Base-by-base conservation (phyloP, 2,888 invertebrate genomes). In the Holacanthella duospinosa region DNA sequence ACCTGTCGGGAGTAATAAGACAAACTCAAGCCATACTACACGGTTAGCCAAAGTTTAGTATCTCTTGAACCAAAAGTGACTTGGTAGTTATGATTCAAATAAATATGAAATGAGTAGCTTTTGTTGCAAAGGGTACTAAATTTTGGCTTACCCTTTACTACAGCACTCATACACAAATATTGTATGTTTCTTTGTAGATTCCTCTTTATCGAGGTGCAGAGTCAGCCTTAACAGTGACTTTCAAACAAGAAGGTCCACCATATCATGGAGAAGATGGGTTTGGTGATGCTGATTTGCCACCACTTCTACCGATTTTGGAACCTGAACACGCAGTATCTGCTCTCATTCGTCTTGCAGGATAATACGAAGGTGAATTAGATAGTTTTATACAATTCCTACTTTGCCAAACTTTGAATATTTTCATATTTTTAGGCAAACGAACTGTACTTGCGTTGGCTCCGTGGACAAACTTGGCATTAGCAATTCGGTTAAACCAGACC, bases 401-500 rank as follows among this genome's bases (percentile, higher is more conserved):
- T n/a, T n/a, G n/a, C n/a, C n/a, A n/a, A n/a, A n/a, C n/a, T n/a
- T n/a, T n/a, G n/a, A n/a, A n/a, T n/a, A n/a, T n/a, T n/a, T n/a
- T n/a, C n/a, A n/a, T n/a, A n/a, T n/a, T n/a, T 65, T 12, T 60
- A 75, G 76, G 75, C 27, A 71, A 74, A 58, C 60, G 76, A 27
- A 74, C 29, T 43, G 2, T 67, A 36, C 1, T 59, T 60, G 82
- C 85, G 43, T 75, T 89, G 27, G 91, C 86, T 0, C 84, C 92
- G 0, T 76, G 91, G 28, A 91, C 91, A 0, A 92, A 91, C 74
- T 78, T 89, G 55, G 91, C 90, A 0, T 74, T 89, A 64, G 85
- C 88, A 1, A 79, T 86, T 1, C 83, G 84, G 73, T 75, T 88
- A 73, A 87, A 86, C 71, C 82, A 85, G 0, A 53, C 61, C 2